phyloP scores from a whole-genome alignment of 2,888 invertebrate genomes.

The Synergus laeviventris region DNA sequence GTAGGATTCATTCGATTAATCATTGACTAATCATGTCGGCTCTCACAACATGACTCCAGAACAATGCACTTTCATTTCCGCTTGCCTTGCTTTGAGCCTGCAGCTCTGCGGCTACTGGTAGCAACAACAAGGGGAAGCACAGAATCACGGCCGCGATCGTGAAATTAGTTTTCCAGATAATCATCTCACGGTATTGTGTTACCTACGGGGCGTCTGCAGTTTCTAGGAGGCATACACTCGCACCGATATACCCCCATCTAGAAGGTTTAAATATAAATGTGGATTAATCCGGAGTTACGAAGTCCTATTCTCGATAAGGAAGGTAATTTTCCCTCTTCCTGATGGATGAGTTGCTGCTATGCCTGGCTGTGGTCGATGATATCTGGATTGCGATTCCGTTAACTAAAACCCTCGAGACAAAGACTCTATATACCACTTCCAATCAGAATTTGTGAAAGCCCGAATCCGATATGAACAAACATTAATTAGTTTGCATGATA shows the following conservation, averaged over 20 bases:
- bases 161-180: conserved; percentile 76
- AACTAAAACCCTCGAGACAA: background rate
- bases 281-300: conserved; percentile 69
- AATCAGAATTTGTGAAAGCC: background rate
- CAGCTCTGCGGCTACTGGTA: conserved; percentile 46
- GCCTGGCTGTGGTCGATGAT: background rate
- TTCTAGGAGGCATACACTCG: conserved; percentile 51
- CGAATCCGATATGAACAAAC: too few species aligned
- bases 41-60: background rate
- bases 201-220: conserved; percentile 51
- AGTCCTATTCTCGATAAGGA: conserved; percentile 66
- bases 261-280: conserved; percentile 67
- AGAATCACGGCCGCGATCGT: conserved; percentile 64
- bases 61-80: conserved; percentile 60
- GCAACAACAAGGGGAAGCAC: conserved; percentile 57
- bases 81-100: conserved; percentile 51
- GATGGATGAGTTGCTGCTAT: conserved; percentile 53
- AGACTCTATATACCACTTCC: background rate
- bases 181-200: conserved; percentile 75
- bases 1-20: background rate
- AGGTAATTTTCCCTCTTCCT: conserved; percentile 66
- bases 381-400: background rate
- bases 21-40: conserved; percentile 5
- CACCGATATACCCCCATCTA: conserved; percentile 46
- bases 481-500: too few species aligned